Conservation (phyloP, 2,888 invertebrate genomes). For the Sarcophaga carnaria region DNA sequence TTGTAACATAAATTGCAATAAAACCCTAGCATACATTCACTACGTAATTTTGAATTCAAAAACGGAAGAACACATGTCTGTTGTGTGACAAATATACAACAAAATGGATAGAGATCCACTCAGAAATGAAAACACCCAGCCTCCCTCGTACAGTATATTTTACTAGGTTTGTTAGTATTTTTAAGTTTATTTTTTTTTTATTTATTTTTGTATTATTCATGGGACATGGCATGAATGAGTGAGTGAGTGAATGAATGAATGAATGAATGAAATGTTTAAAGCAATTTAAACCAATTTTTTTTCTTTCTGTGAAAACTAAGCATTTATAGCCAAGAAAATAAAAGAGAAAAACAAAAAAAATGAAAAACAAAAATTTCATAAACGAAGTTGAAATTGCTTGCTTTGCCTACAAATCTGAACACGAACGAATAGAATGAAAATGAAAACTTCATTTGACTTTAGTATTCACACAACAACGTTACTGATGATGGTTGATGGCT, state of each 20-base stretch:
- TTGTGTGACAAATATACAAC: too few species aligned
- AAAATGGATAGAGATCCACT: conserved; percentile 35
- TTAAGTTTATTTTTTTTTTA: not conserved
- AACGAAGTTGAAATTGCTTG: not conserved
- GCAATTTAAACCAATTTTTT: conserved; percentile 27
- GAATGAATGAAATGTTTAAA: not conserved
- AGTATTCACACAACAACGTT: conserved; percentile 10
- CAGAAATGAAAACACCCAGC: not conserved
- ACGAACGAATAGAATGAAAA: not conserved
- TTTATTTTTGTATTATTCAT: not conserved
- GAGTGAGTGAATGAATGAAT: not conserved
- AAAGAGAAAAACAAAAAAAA: not conserved
- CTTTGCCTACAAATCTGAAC: not conserved
- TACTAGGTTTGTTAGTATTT: not conserved
- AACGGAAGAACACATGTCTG: conserved; percentile 43
- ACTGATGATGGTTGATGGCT: conserved; percentile 5
- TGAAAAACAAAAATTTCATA: too few species aligned
- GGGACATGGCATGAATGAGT: not conserved
- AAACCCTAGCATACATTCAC: conserved; percentile 20
- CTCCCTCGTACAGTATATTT: too few species aligned
- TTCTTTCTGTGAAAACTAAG: not conserved
- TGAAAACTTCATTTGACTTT: conserved; percentile 31
- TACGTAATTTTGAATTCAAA: conserved; percentile 33
- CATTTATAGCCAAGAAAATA: not conserved
- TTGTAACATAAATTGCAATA: conserved; percentile 33